Base-by-base conservation (phyloP, 1,140 invertebrate genomes). In the Bombus turneri region DNA sequence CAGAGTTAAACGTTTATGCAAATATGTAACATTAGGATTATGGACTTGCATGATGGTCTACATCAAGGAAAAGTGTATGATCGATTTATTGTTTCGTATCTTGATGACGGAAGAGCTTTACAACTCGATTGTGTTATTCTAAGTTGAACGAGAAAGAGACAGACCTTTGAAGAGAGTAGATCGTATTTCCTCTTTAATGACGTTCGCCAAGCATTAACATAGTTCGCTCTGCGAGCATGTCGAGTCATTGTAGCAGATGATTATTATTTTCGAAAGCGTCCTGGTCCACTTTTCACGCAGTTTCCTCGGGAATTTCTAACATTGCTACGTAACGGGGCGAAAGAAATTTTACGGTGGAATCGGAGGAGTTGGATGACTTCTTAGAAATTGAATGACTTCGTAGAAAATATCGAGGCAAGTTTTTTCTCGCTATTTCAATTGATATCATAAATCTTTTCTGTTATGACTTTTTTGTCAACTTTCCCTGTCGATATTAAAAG, bases 221-320 rank as follows among this genome's bases (percentile, higher is more conserved):
- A 5, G 37, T 73, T 66, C 22, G 69, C 37, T 37, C 8, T 3
- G 18, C n/a, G 31, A 47, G 43, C 41, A 62, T 28, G 69, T 71
- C 77, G 68, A 82, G 62, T 77, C 81, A 83, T 68, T 28, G 73
- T 64, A n/a, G 43, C 43, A 31, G 47, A 53, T 47, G 81, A 83
- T 73, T 82, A 82, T 82, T 82, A 82, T 62, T 74, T 62, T 83
- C 59, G 81, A 83, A 76, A 83, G 81, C 53, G 80, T 41, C 73
- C 73, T 69, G 81, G 3, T 83, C 81, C 81, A 83, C 73, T 83
- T 83, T 69, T 77, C 81, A 13, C 73, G 62, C 34, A 12, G 12
- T 68, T 53, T 77, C 73, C 25, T 83, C 73, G n/a, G 41, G 12
- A 66, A 66, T 31, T 64, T 34, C 53, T 41, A 31, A n/a, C 34